These are phyloP conservation scores for Zenarchopterus dispar DNA, from an alignment of 2,797 vertebrate species.

Conservation along the genomic window DNA sequence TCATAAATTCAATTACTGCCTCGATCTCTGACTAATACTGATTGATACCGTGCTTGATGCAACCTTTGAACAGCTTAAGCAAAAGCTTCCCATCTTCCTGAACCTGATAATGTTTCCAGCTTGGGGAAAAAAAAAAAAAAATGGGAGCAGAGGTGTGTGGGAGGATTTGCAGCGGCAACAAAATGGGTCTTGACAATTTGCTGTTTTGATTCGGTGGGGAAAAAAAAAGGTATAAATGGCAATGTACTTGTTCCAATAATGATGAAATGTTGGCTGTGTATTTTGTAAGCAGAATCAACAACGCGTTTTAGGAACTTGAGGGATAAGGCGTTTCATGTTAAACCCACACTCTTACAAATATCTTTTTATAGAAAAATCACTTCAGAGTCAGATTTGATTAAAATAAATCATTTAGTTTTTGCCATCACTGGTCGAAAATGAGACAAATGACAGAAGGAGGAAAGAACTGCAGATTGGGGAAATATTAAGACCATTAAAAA, in stretches of 20 bases:
- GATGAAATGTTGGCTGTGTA: too few relatives aligned
- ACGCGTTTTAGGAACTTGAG: background rate
- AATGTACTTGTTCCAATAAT: too few relatives aligned
- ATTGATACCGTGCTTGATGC: background rate
- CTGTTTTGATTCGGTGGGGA: background rate
- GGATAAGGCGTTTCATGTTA: background rate
- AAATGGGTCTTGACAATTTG: background rate
- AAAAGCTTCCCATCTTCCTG: constrained; percentile 1
- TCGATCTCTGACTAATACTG: constrained; percentile 8
- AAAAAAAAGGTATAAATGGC: background rate
- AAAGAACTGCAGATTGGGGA: constrained; percentile 15
- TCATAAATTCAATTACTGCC: constrained; percentile 1
- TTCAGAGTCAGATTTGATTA: background rate
- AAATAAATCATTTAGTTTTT: too few relatives aligned
- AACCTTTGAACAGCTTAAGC: constrained; percentile 3
- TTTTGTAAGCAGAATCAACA: too few relatives aligned
- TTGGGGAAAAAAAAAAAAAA: constrained; percentile 1
- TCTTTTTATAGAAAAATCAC: background rate
- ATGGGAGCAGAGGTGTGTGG: background rate
- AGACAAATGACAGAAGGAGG: constrained; percentile 13
- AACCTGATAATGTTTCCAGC: constrained; percentile 11
- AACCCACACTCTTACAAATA: constrained; percentile 1
- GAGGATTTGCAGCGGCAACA: constrained; percentile 3
- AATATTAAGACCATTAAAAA: constrained; percentile 25
- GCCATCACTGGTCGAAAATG: background rate